Conservation (phyloP, 2,888 invertebrate species). For the Dicyrtoma fusca region DNA sequence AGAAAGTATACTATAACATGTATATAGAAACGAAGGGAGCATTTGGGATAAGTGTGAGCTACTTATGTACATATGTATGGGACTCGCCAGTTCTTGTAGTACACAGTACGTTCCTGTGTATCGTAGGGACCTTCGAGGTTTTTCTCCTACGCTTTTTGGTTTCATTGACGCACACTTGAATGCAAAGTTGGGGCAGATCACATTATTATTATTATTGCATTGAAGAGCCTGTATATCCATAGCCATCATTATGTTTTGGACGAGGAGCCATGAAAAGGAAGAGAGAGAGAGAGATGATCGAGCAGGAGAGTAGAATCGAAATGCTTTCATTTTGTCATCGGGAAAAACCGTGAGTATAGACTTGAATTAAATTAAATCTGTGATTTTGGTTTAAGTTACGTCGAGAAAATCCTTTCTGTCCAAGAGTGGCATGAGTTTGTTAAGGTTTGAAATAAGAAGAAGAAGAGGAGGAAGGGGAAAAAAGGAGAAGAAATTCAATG, state of each 20-base stretch:
- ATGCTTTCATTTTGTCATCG: constrained; percentile 18
- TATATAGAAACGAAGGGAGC: no score
- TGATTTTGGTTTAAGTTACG: constrained; percentile 16
- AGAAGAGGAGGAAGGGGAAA: not conserved
- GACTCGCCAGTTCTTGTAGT: no score
- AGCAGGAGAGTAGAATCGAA: not conserved
- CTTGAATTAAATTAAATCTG: constrained; percentile 29
- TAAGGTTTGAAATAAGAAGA: constrained; percentile 6
- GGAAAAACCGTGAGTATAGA: not conserved
- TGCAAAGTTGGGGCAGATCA: constrained; percentile 9
- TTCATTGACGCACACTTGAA: constrained; percentile 19
- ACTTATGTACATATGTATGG: no score
- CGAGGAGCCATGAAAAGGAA: not conserved
- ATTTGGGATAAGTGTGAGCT: no score
- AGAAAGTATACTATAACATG: no score
- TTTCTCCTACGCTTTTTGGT: not conserved
- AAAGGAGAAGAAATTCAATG: not conserved
- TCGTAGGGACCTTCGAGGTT: no score
- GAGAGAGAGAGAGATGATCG: not conserved
- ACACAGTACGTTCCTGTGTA: no score
- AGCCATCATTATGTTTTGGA: not conserved
- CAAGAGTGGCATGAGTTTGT: constrained; percentile 1
- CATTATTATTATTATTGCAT: constrained; percentile 14
- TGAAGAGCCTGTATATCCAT: not conserved
- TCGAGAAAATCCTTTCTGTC: not conserved